phyloP scores from a whole-genome alignment of 2,888 invertebrate genomes.

The Embidobia sp. region DNA sequence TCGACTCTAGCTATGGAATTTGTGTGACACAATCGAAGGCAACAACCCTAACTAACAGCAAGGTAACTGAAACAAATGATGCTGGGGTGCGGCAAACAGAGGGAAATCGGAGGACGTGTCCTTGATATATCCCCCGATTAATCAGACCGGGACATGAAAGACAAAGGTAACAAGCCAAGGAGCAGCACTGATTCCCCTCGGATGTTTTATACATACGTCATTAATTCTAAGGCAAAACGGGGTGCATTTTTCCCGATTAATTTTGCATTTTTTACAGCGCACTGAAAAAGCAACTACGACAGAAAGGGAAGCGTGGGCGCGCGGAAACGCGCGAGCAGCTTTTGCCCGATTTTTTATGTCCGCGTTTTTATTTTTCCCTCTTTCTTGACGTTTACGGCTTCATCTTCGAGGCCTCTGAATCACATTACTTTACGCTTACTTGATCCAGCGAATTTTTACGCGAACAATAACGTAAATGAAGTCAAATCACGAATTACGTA shows the following conservation, averaged over 20 bases:
- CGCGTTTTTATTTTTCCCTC: constrained; percentile 2
- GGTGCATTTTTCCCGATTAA: constrained; percentile 18
- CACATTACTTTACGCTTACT: constrained; percentile 38
- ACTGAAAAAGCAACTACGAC: constrained; percentile 2
- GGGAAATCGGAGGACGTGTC: constrained; percentile 18
- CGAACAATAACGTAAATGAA: constrained; percentile 28
- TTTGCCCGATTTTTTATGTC: background rate
- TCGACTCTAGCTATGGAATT: constrained; percentile 14
- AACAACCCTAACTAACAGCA: constrained; percentile 30
- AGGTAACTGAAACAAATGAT: constrained; percentile 47
- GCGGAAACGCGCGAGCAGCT: constrained; percentile 5
- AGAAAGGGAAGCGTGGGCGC: background rate
- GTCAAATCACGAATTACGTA: constrained; percentile 12
- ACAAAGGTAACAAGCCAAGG: constrained; percentile 38
- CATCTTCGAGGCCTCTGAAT: constrained; percentile 28
- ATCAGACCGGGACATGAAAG: constrained; percentile 22
- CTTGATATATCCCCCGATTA: constrained; percentile 35
- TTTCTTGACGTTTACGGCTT: constrained; percentile 28
- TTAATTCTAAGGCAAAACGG: background rate
- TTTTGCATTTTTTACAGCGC: constrained; percentile 20
- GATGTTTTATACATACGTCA: constrained; percentile 5
- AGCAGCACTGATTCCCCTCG: constrained; percentile 14
- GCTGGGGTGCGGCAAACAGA: constrained; percentile 12
- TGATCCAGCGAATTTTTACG: constrained; percentile 17
- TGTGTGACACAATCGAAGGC: constrained; percentile 26